Base-by-base conservation (phyloP, 1,140 invertebrate genomes). In the Drosophila micromelanica region DNA sequence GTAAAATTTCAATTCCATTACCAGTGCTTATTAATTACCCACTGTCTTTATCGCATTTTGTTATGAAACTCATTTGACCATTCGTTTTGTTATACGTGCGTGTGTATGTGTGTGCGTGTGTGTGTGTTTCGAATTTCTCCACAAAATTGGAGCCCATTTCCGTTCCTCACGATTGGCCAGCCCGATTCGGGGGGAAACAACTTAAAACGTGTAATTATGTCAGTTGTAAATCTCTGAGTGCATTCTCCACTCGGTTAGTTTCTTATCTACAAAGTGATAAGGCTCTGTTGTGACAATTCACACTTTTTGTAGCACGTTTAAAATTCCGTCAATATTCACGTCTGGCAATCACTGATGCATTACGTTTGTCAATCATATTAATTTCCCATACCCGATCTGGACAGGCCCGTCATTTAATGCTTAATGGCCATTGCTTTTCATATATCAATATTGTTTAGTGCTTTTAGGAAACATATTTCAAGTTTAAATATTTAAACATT, bases 241-340 rank as follows among this genome's bases (percentile, higher is more conserved):
- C 42, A 35, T 37, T 13, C 43, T 37, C 27, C 30, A 48, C 15
- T 60, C 11, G 20, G 45, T 6, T 23, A 20, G 5, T 5, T 5
- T 17, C 71, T 82, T 82, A 82, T 82, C 80, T 56, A 9, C 1
- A 30, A 32, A 20, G n/a, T 78, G 82, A 86, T 86, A 87, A 82
- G 55, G 15, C 12, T 37, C 45, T 43, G 37, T 68, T 68, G 78
- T 67, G 70, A 65, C 61, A 67, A 46, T 70, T 68, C 40, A 64
- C 68, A 68, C 65, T 38, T 70, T 59, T 46, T 52, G 57, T 52
- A 49, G 55, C 81, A 85, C 73, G 74, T 81, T 86, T 77, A 32
- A 63, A 49, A 45, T 62, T 48, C 80, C 15, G 32, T 37, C 23
- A 45, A 49, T 32, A 70, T 32, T 43, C 17, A 13, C 17, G 27